Base-by-base conservation (phyloP, 2,113 vertebrate species). In the Chionodraco myersi region DNA sequence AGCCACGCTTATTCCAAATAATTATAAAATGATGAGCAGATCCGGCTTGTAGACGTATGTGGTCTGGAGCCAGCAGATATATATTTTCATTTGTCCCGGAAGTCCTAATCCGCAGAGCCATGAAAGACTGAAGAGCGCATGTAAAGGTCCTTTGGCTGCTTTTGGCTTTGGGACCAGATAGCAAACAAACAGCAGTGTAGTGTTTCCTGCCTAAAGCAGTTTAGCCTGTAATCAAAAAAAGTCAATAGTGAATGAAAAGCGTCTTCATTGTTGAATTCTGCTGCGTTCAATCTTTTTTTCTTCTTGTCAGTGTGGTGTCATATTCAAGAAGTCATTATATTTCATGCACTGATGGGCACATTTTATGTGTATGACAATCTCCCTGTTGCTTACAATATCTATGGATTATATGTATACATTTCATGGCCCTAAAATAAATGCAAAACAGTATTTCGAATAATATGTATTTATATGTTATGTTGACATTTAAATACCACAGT, bases 51-150 rank as follows among this genome's bases (percentile, higher is more conserved):
- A 2, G n/a, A 5, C 47, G 49, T 23, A 51, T 30, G 34, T 58
- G 59, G 57, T 71, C 71, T 75, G 69, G 65, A 79, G 61, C 61
- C 67, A 56, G 7, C 49, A 59, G 71, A 79, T 73, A 72, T 16
- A 2, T 7, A 36, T 30, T 69, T 67, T n/a, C 44, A 57, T 77
- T 78, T n/a, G 34, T 86, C 65, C 62, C 14, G 8, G 21, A 51
- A 69, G 69, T 54, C 36, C 72, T 69, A 86, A 87, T 80, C 69
- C 1, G 0, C 68, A 67, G 70, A 51, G 34, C 68, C 75, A 82
- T 85, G 77, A 90, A 83, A 79, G 44, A 62, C 69, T 36, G 16
- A 79, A 26, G n/a, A 80, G 83, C 69, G 86, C 47, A 63, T 90
- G 83, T 83, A 72, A 89, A 68, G 57, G 44, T 76, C 52, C 70